Base-by-base conservation (phyloP, 2,797 vertebrate species). In the Delichon dasypus region DNA sequence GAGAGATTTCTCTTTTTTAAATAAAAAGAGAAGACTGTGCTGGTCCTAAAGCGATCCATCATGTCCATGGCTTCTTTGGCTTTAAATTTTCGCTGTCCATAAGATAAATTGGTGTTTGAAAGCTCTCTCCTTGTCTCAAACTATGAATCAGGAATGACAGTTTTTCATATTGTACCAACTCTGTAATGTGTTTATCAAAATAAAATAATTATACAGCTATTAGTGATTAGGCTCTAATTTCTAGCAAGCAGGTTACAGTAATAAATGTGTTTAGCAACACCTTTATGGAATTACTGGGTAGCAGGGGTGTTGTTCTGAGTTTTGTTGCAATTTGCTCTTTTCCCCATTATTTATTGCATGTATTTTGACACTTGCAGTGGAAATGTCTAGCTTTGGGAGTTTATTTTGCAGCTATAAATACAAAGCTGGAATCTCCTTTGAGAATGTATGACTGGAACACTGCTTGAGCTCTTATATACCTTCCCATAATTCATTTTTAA, bases 371-470 rank as follows among this genome's bases (percentile, higher is more conserved):
- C 18, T 86, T 84, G 57, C 0, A 3, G 42, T 47, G 90, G 64
- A 78, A 91, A 91, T 70, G 15, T 77, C 67, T 81, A 65, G 45
- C 42, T 65, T 74, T 60, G 61, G 70, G 47, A 79, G 54, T 95
- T 97, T 90, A 81, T 95, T 85, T 86, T 67, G 26, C 22, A 61
- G 25, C 50, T 67, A 58, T 87, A 96, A 93, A 96, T 64, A 78
- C 26, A 85, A 92, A 94, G 36, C 64, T 66, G 50, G 48, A 83
- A 93, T 95, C 55, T 93, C 68, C 57, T 93, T 77, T 77, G 72
- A 74, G 32, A 66, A 42, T 2, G 0, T 2, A 9, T 62, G 73
- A 86, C 75, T 85, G 38, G 50, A 95, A 87, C 76, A 53, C 54
- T 9, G 7, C 84, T 67, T 89, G 61, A 94, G 42, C 81, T 96